Percentiles rank a stretch among this genome's conserved stretches.
Evolutionary conservation across 2,797 vertebrate genomes (phyloP).

Genomic region (Xiphorhynchus erythropygius): DNA sequence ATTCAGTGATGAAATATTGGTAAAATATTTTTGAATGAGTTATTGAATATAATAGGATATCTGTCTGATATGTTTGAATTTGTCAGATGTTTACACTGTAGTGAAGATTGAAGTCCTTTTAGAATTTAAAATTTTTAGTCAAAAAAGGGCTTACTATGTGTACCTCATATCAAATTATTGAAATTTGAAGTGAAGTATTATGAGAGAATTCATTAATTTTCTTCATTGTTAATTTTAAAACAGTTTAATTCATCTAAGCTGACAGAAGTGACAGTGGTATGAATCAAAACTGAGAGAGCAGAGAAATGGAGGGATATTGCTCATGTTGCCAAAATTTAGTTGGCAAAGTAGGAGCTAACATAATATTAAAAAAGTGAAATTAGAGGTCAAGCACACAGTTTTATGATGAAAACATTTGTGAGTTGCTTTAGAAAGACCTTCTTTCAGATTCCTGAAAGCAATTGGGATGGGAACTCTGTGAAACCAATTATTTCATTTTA

Average conservation of each 20-base stretch:
- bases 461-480: neutral
- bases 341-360: conserved; percentile 4
- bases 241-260: neutral
- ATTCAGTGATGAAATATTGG: neutral
- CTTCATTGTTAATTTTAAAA: neutral
- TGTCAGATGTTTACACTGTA: neutral
- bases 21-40: neutral
- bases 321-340: neutral
- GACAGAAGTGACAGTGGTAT: neutral
- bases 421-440: neutral
- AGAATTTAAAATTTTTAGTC: neutral
- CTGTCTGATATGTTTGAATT: neutral
- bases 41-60: neutral
- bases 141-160: neutral
- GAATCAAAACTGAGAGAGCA: neutral
- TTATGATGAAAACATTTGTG: neutral
- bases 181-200: neutral
- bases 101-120: neutral
- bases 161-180: neutral
- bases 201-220: neutral
- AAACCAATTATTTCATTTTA: neutral
- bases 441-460: neutral
- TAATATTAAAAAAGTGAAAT: conserved; percentile 73
- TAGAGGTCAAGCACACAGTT: conserved; percentile 62
- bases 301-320: neutral